Conservation (phyloP, 2,113 vertebrate species). For the Delphinapterus leucas region DNA sequence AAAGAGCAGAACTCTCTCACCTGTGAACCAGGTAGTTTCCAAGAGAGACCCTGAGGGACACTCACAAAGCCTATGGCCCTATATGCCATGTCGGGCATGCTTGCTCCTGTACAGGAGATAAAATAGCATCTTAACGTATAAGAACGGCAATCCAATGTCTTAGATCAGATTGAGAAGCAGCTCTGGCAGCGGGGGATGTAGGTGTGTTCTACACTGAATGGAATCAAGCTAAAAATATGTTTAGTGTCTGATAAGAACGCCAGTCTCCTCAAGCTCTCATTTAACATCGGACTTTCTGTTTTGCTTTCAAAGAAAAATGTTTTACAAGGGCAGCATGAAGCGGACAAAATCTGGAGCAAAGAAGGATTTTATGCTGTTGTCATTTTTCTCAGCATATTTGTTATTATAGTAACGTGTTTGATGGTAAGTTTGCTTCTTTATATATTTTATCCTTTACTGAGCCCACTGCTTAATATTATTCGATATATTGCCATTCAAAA, state of each 20-base stretch:
- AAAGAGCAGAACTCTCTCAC: constrained; percentile 40
- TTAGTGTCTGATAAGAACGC: constrained; percentile 63
- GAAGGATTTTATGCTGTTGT: constrained; percentile 92
- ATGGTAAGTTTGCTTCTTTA: constrained; percentile 89
- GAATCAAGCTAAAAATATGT: constrained; percentile 67
- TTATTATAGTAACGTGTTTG: constrained; percentile 93
- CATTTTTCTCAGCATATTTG: constrained; percentile 96
- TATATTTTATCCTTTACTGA: constrained; percentile 45
- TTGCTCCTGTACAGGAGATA: background rate
- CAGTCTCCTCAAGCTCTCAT: constrained; percentile 40
- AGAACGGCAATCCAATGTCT: background rate
- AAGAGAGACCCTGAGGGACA: background rate
- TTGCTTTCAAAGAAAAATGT: constrained; percentile 92
- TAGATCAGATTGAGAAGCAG: background rate
- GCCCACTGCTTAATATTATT: constrained; percentile 35
- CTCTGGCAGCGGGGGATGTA: background rate
- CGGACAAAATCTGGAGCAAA: constrained; percentile 91
- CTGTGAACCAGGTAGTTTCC: constrained; percentile 67
- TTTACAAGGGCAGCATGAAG: constrained; percentile 91
- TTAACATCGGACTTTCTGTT: constrained; percentile 76
- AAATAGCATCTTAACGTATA: fast-evolving
- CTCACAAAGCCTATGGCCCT: constrained; percentile 22
- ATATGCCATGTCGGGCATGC: background rate
- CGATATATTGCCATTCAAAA: background rate
- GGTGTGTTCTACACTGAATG: constrained; percentile 42